Evolutionary conservation across 2,888 invertebrate species (phyloP), one percentile per base, ranked within the genome.

Genomic region (Diachrysia chrysitis): DNA sequence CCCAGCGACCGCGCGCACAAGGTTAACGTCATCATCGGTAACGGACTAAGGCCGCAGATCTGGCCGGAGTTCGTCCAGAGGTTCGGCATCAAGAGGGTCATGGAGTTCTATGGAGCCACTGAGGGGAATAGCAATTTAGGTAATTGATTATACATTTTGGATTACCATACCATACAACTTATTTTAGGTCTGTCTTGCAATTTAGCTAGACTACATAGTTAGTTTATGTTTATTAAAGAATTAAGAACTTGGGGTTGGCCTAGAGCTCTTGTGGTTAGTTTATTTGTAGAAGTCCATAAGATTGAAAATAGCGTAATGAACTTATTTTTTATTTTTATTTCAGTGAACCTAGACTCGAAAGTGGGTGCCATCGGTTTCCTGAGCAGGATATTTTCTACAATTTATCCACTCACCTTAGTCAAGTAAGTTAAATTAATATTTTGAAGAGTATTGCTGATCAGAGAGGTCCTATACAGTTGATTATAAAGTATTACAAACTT

Each of bases 31-130:
- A 97, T 99, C 96, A 97, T 97, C 82, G 99, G 99, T 35, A 99
- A 99, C 87, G 99, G 99, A 0, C 95, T 99, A 64, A 96, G 98
- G 70, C 97, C 98, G 0, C 98, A 98, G 91, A 98, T 99, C 76
- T 99, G 99, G 99, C 93, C 96, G 63, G 96, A 97, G 83, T 99
- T 99, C 88, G 96, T 97, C 1, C 95, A 97, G 9, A 96, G 96
- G 25, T 96, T 96, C 86, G 95, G 96, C 32, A 96, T 98, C 2
- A 95, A 96, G 60, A 95, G 96, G 46, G 97, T 99, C 53, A 97
- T 97, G 59, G 99, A 99, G 92, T 97, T 99, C 86, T 99, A 99
- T 90, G 99, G 99, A 0, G 98, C 99, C 0, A 99, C 99, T 0
- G 99, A 99, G 90, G 99, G 99, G 71, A 99, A 99, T 88, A 98